Base-by-base conservation (phyloP, 2,888 invertebrate species). In the Polymixis flavicincta region DNA sequence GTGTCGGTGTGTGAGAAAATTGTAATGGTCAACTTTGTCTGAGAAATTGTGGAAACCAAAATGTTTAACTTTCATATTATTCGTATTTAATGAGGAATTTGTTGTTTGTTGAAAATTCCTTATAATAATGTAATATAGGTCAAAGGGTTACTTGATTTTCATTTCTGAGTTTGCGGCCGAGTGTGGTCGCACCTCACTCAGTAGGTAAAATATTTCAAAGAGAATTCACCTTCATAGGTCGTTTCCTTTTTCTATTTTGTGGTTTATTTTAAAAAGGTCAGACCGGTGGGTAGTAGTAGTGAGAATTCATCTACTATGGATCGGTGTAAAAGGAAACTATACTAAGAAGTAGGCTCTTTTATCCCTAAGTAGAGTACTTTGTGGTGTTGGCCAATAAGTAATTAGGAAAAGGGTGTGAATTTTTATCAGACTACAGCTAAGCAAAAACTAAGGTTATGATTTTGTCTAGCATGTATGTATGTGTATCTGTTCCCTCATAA, bases 181-280 rank as follows among this genome's bases (percentile, higher is more conserved):
- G 22, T 80, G 55, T n/a, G 45, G 65, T 71, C n/a, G 19, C 52
- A 54, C 48, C 9, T 37, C 37, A 25, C 55, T 63, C 57, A 48
- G 8, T 32, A 64, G 28, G 71, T 61, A 57, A 76, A 71, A 64
- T 28, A 71, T 71, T 77, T 77, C 71, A 80, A 82, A 71, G 22
- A 66, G 42, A 50, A 14, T 65, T 65, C 50, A 45, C 55, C 25
- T 65, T 50, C 14, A 14, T 54, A 22, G 17, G 22, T 52, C 45
- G 63, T 67, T 19, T 71, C 61, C 57, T 13, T 57, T 82, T 66
- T 71, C 67, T 8, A 59, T 28, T 71, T 22, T 71, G 65, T 48
- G 55, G 42, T 79, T 70, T 61, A 45, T 28, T 66, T 65, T 55
- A 28, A 45, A 65, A 55, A 76, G 57, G 57, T 50, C 48, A 42